Base-by-base conservation (phyloP, 2,797 vertebrate species). In the Heterohyrax brucei region DNA sequence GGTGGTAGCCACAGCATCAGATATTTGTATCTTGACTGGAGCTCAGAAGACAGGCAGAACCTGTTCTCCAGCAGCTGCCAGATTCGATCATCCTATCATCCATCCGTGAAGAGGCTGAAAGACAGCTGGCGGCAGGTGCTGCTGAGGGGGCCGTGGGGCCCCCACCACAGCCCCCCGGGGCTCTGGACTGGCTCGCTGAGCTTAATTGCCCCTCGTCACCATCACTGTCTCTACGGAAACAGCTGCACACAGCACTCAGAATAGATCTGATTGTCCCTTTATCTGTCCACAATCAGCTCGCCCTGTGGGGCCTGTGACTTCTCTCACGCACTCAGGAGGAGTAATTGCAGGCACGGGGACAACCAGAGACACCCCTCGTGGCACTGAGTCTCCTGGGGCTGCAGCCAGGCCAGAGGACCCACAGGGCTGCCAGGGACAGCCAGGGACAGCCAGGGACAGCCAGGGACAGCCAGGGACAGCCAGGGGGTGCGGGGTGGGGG, bases 251-350 rank as follows among this genome's bases (percentile, higher is more conserved):
- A 39, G 46, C 5, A 8, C 50, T 22, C 85, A 12, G 87, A 24
- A 28, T 10, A 28, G 56, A 30, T 14, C 1, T 4, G 3, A 30
- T 10, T 16, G 21, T 24, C 30, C 66, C 48, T n/a, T 87, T 89
- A 96, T 96, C 96, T 85, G 93, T 10, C 72, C 84, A 12, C 64
- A 2, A 13, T 78, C 28, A 0, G 18, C 1, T 21, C 61, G 59
- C 26, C 64, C 56, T 12, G 2, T 10, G 33, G 16, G 44, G 70
- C 75, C 19, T 0, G 64, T 66, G 92, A n/a, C 88, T 53, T 5
- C 84, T 12, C 3, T 1, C 94, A 96, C 30, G 30, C 64, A 75
- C 77, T 1, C 26, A 1, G 73, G 8, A 48, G 44, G 22, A 5
- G 33, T 68, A n/a, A 86, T 30, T 7, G 39, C 53, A 50, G 92